phyloP scores from a whole-genome alignment of 2,888 invertebrate species.

The Chymomyza procnemis region DNA sequence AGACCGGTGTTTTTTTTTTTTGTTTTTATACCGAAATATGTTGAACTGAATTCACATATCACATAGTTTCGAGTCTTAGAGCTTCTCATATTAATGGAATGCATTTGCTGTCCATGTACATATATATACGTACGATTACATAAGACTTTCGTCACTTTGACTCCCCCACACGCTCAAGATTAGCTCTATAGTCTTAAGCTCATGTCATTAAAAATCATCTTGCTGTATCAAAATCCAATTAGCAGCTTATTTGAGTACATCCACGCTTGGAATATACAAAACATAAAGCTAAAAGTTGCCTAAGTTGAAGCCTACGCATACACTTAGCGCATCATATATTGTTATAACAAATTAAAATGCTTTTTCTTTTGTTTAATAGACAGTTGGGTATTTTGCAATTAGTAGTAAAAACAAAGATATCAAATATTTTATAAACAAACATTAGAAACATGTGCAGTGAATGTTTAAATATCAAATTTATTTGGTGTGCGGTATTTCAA shows the following conservation, averaged over 20 bases:
- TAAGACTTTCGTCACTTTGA: not conserved
- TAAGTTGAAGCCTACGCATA: not conserved
- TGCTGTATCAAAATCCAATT: not conserved
- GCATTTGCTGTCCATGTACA: not conserved
- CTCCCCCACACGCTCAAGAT: not conserved
- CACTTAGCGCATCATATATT: not conserved
- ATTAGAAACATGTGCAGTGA: constrained; percentile 24
- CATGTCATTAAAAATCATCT: not conserved
- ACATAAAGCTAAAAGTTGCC: not conserved
- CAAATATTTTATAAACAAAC: not conserved
- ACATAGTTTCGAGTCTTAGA: not conserved
- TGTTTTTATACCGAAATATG: not conserved
- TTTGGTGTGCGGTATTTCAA: constrained; percentile 29
- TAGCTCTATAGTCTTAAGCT: not conserved
- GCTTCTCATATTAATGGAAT: not conserved
- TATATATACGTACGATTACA: not conserved
- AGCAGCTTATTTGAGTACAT: not conserved
- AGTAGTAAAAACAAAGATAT: not conserved
- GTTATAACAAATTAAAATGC: not conserved
- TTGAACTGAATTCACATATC: not conserved
- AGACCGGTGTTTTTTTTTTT: not conserved
- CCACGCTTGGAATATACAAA: not conserved
- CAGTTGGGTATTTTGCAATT: constrained; percentile 25
- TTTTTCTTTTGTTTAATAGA: not conserved
- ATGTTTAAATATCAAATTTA: constrained; percentile 36